phyloP scores from a whole-genome alignment of 35 echinoderm and acorn worm genomes.

The Hemicentrotus pulcherrimus region DNA sequence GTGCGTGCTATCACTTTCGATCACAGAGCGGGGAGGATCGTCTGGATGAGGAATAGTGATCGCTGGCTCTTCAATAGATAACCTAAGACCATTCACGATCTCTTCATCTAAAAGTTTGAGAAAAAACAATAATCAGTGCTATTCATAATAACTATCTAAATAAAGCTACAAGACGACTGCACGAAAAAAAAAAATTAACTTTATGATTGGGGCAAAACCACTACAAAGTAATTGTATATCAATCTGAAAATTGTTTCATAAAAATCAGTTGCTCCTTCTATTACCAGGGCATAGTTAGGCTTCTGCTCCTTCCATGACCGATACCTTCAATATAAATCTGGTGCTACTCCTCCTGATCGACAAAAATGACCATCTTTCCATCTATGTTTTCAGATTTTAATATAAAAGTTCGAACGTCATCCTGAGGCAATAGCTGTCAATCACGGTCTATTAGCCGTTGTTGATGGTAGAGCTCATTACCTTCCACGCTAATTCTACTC shows the following conservation, averaged over 20 bases:
- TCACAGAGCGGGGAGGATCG: neutral
- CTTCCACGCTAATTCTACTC: neutral
- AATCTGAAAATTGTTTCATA: neutral
- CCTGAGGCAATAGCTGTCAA: neutral
- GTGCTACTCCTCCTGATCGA: neutral
- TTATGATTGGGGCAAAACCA: no score
- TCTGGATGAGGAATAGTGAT: neutral
- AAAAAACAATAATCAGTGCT: no score
- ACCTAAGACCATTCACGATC: neutral
- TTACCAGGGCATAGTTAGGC: neutral
- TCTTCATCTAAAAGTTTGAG: neutral
- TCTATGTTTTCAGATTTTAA: neutral
- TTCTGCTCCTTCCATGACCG: neutral
- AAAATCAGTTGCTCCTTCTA: neutral
- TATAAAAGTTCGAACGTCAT: neutral
- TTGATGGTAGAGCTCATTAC: neutral
- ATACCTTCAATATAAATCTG: neutral
- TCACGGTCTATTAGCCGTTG: neutral
- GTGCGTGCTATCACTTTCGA: neutral
- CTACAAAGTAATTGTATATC: no score
- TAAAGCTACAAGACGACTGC: neutral
- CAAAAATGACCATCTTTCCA: neutral
- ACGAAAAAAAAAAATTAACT: neutral
- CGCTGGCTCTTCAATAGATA: neutral
- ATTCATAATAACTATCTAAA: no score